A percentile compares a stretch with the other conserved stretches of the same genome.
Conservation (phyloP, 1,140 invertebrate genomes). For the Andricus grossulariae region DNA sequence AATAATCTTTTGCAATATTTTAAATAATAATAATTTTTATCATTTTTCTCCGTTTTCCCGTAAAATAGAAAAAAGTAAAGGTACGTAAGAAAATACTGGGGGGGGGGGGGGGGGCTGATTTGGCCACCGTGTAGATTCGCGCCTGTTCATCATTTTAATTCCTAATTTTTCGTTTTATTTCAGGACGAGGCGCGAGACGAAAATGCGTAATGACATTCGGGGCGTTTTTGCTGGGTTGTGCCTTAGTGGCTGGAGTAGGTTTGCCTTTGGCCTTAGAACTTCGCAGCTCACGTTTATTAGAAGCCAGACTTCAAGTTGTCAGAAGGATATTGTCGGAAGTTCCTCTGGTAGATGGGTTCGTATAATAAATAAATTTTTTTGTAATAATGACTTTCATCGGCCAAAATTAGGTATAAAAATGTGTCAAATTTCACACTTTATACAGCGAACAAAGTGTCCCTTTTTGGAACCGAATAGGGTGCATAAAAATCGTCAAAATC, state of each 20-base stretch:
- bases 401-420: too few species aligned
- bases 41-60: too few species aligned
- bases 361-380: background rate
- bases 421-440: too few species aligned
- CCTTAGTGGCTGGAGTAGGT: conserved; percentile 73
- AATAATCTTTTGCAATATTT: too few species aligned
- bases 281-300: conserved; percentile 77
- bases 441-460: too few species aligned
- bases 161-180: conserved; percentile 42
- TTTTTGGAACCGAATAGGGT: too few species aligned
- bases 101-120: too few species aligned
- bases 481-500: too few species aligned
- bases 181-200: conserved; percentile 56
- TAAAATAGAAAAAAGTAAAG: too few species aligned
- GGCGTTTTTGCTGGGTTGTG: conserved; percentile 70
- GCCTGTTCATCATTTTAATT: background rate
- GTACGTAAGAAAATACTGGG: too few species aligned
- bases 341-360: conserved; percentile 77
- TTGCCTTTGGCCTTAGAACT: conserved; percentile 78
- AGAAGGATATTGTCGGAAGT: conserved; percentile 77
- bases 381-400: background rate
- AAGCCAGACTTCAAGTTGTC: conserved; percentile 78
- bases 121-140: too few species aligned
- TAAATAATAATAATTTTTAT: too few species aligned
- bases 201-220: conserved; percentile 70